These are phyloP conservation scores for Aspidapion aeneum DNA, from an alignment of 2,888 invertebrate genomes.

Conservation along the genomic window DNA sequence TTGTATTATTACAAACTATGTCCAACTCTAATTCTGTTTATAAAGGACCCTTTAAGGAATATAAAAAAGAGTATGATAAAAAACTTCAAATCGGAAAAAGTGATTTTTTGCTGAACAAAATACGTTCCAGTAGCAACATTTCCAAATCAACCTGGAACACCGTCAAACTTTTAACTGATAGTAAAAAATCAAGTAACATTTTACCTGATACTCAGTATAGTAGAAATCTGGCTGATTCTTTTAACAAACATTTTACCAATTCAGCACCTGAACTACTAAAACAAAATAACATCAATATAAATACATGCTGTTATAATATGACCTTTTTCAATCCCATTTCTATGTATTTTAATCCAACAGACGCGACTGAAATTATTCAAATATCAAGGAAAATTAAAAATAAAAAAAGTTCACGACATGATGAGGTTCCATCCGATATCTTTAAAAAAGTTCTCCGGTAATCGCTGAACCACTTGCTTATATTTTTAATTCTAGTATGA, in stretches of 20 bases:
- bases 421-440: background rate
- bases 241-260: background rate
- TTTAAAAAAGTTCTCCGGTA: background rate
- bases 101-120: background rate
- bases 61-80: background rate
- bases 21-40: background rate
- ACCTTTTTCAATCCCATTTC: background rate
- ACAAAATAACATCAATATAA: background rate
- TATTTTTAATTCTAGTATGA: background rate
- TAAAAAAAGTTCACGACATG: background rate
- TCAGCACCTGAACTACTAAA: background rate
- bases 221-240: background rate
- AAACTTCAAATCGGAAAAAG: background rate
- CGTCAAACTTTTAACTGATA: background rate
- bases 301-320: background rate
- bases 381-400: background rate
- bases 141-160: background rate
- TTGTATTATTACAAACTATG: background rate
- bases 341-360: background rate
- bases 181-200: background rate
- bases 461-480: background rate
- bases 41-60: background rate
- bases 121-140: background rate
- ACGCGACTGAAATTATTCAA: background rate
- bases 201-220: background rate